Base-by-base conservation (phyloP, 2,888 invertebrate species). In the Apamea epomidion region DNA sequence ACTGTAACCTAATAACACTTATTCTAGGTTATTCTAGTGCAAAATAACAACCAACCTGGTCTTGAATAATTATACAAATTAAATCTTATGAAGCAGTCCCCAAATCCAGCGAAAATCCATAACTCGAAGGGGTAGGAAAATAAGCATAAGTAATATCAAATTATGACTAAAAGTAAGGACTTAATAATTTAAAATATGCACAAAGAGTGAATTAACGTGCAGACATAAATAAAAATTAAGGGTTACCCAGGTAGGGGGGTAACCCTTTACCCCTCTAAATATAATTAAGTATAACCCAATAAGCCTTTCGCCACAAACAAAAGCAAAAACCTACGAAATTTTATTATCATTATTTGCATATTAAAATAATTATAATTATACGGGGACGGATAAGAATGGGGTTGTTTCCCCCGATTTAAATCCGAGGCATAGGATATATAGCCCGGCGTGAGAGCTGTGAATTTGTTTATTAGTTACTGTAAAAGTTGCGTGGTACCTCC, bases 321-420 rank as follows among this genome's bases (percentile, higher is more conserved):
- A 96, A 95, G 95, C 95, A 95, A 95, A 96, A 94, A 94, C 94
- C 93, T 91, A 92, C 93, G 92, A 94, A 95, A 97, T 97, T 96
- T 97, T 96, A 97, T 97, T 97, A 97, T 95, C 94, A 95, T 96
- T 97, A 97, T 97, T 97, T 96, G 95, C 97, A 97, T 97, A 96
- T 96, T 95, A 96, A 96, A 97, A 97, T 97, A 95, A 97, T 96
- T 96, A 96, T 95, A 94, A 95, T 94, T 91, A 86, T 90, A 85
- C 82, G 54, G 70, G 80, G 78, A 82, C 88, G 90, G 90, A 83
- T 93, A 92, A 93, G 93, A 92, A 91, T 89, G 89, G 92, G 92
- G 90, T 74, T 62, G 81, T 84, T 87, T 86, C 76, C 82, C 86
- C 16, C 78, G 80, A 71, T 76, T 80, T 80, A 88, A 88, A 89